Conservation (phyloP, 2,113 vertebrate genomes). For the Dermatemys mawii region DNA sequence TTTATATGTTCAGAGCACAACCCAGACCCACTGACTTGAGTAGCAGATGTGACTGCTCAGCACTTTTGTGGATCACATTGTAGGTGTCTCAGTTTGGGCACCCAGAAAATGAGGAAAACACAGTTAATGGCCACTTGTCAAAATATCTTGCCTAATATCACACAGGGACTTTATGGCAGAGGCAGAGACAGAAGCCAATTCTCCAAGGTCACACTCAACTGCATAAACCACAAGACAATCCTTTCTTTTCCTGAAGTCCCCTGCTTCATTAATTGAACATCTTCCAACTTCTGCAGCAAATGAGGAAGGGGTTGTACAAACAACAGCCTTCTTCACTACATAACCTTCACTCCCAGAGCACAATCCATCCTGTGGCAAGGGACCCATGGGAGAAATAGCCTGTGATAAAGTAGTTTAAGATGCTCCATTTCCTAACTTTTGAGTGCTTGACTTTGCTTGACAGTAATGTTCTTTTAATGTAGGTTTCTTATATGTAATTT, state of each 20-base stretch:
- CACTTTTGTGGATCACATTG: neutral
- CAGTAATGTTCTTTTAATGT: neutral
- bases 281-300: neutral
- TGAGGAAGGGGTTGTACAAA: too few relatives aligned
- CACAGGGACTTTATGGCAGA: neutral
- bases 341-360: too few relatives aligned
- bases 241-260: neutral
- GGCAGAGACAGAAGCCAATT: neutral
- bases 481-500: neutral
- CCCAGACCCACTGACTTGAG: neutral
- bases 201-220: neutral
- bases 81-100: neutral
- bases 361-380: too few relatives aligned
- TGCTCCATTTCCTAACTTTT: neutral
- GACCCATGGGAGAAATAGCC: neutral
- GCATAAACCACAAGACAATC: neutral
- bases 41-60: neutral
- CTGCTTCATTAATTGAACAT: neutral
- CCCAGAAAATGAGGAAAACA: neutral
- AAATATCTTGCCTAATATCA: neutral
- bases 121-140: neutral
- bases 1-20: neutral
- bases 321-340: too few relatives aligned
- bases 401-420: neutral
- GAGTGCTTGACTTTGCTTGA: neutral